A percentile compares a stretch with the other conserved stretches of the same genome.
phyloP scores from a whole-genome alignment of 1,140 invertebrate genomes.

The Drosophila quadrilineata region DNA sequence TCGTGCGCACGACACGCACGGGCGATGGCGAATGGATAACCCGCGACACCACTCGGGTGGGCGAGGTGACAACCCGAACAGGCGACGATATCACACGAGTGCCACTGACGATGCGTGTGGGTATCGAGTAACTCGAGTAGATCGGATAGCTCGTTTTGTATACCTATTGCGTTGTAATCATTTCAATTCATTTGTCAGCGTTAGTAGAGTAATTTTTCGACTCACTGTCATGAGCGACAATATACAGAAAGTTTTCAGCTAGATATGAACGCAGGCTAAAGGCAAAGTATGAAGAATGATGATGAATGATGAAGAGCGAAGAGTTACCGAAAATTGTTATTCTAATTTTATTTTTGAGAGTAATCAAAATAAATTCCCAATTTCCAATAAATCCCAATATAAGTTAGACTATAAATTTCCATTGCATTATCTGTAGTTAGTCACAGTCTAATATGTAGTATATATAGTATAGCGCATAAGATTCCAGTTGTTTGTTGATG shows the following conservation, averaged over 20 bases:
- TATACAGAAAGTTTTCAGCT: too few relatives aligned
- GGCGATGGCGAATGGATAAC: constrained; percentile 82
- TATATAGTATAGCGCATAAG: constrained; percentile 51
- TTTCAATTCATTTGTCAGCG: constrained; percentile 8
- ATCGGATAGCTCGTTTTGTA: constrained; percentile 80
- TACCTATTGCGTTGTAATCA: constrained; percentile 53
- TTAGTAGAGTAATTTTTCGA: constrained; percentile 7
- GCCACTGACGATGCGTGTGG: constrained; percentile 82
- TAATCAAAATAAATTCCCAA: too few relatives aligned
- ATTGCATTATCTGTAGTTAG: too few relatives aligned
- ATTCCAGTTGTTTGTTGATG: constrained; percentile 53
- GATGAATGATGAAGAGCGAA: too few relatives aligned
- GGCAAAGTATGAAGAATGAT: too few relatives aligned
- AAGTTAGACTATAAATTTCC: too few relatives aligned
- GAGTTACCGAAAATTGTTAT: too few relatives aligned
- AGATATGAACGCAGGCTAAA: too few relatives aligned
- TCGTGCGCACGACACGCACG: constrained; percentile 83
- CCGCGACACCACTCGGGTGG: constrained; percentile 68
- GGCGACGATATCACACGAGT: constrained; percentile 73
- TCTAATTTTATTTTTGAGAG: too few relatives aligned
- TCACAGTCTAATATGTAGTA: neutral
- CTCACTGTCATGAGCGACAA: too few relatives aligned
- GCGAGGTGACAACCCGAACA: constrained; percentile 80
- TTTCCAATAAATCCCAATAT: too few relatives aligned
- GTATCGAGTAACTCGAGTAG: constrained; percentile 81